Base-by-base conservation (phyloP, 2,888 invertebrate genomes). In the Teinopalpus imperialis region DNA sequence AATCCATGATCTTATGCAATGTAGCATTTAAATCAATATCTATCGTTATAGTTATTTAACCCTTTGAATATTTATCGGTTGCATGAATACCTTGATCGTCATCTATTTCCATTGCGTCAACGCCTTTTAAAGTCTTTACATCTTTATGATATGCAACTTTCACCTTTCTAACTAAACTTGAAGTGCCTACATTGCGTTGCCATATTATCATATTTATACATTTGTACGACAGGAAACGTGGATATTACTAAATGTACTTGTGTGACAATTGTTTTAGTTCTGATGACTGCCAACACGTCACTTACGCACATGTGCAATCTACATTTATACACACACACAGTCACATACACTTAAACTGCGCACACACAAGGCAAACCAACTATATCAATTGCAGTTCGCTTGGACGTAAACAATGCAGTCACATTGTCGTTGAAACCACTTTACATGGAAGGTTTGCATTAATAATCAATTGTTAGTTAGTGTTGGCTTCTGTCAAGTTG, bases 51-150 rank as follows among this genome's bases (percentile, higher is more conserved):
- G n/a, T n/a, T n/a, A n/a, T n/a, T n/a, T n/a, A n/a, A n/a, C n/a
- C n/a, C n/a, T n/a, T n/a, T n/a, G n/a, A 5, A 27, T 27, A 27
- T 27, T 27, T 27, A 8, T 27, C 10, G 10, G 10, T 27, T 27
- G 26, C 26, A 27, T 27, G 10, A n/a, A n/a, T n/a, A n/a, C n/a
- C n/a, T n/a, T n/a, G 8, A 27, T 20, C 21, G 18, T 35, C 40
- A 41, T 29, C 14, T 35, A 9, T 35, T 35, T 27, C 43, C 14
- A 31, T 39, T 37, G 13, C 13, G 32, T 26, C 44, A 37, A 44
- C 24, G 12, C 12, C 24, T 32, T 26, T 18, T 8, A 41, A 31
- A 24, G 26, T 42, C 13, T 20, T 12, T 4, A 32, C 8, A n/a
- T 40, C 5, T 5, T 2, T 0, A 1, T 10, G 16, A 24, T 10